phyloP scores from a whole-genome alignment of 2,888 invertebrate genomes.

The Tipula vernalis region DNA sequence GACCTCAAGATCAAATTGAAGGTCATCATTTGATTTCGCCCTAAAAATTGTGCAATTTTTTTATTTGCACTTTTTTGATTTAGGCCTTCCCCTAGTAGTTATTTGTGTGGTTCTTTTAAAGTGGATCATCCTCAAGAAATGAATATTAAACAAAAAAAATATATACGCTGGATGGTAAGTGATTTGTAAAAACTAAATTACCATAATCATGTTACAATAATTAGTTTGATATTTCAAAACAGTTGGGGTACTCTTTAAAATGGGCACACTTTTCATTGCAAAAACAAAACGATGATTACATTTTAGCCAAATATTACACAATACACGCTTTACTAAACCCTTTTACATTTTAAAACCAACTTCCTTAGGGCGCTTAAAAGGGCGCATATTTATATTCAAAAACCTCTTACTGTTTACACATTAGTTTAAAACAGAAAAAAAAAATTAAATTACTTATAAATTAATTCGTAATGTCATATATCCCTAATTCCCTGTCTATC shows the following conservation, averaged over 20 bases:
- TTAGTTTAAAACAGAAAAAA: background rate
- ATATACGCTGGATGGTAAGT: background rate
- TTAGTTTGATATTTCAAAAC: background rate
- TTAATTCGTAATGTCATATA: constrained; percentile 11
- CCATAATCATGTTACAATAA: background rate
- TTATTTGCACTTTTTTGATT: too few species aligned
- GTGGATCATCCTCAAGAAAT: too few species aligned
- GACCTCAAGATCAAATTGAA: too few species aligned
- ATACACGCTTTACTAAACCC: background rate
- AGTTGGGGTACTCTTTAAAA: background rate
- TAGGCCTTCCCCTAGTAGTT: too few species aligned
- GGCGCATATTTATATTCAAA: background rate
- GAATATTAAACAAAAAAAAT: background rate
- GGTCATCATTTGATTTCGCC: too few species aligned
- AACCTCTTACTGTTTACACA: background rate
- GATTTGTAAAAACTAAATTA: background rate
- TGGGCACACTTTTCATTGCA: background rate
- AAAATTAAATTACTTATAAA: constrained; percentile 12
- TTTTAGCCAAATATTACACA: background rate
- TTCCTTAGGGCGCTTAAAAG: background rate
- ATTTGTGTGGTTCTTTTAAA: too few species aligned
- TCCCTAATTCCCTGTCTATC: background rate
- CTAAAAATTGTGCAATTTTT: too few species aligned
- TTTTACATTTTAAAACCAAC: background rate
- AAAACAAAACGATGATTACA: background rate